Conservation (phyloP, 2,888 invertebrate species). For the Mesochorus sp. region DNA sequence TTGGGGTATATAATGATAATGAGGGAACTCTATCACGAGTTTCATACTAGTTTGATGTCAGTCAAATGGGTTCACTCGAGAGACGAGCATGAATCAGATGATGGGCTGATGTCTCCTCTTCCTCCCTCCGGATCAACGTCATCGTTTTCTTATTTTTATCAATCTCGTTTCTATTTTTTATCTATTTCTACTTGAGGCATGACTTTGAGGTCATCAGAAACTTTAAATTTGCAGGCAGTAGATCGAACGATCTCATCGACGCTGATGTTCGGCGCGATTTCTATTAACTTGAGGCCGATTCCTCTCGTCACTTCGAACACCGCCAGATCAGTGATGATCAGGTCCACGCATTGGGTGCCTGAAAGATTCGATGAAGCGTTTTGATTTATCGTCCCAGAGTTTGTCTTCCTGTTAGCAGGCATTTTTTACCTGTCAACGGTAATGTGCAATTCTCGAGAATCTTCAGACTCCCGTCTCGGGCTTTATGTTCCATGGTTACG, state of each 20-base stretch:
- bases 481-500: constrained; percentile 98
- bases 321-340: constrained; percentile 98
- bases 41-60: too few relatives aligned
- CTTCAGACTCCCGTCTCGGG: constrained; percentile 96
- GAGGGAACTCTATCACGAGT: too few relatives aligned
- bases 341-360: constrained; percentile 90
- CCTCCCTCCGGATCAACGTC: too few relatives aligned
- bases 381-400: too few relatives aligned
- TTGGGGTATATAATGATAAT: too few relatives aligned
- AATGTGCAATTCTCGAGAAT: constrained; percentile 92
- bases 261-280: constrained; percentile 93
- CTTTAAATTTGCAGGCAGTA: constrained; percentile 94
- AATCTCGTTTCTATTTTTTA: too few relatives aligned
- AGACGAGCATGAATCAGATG: too few relatives aligned
- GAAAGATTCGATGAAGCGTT: constrained; percentile 16
- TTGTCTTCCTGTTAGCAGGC: too few relatives aligned
- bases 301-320: constrained; percentile 96
- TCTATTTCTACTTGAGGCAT: constrained; percentile 87
- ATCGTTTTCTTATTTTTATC: too few relatives aligned
- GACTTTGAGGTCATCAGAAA: constrained; percentile 90
- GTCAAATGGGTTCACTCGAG: too few relatives aligned
- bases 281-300: constrained; percentile 91
- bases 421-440: background rate
- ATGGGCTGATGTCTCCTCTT: too few relatives aligned
- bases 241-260: constrained; percentile 92